Evolutionary conservation across 2,888 invertebrate species (phyloP).

Genomic region (Helleia helle): DNA sequence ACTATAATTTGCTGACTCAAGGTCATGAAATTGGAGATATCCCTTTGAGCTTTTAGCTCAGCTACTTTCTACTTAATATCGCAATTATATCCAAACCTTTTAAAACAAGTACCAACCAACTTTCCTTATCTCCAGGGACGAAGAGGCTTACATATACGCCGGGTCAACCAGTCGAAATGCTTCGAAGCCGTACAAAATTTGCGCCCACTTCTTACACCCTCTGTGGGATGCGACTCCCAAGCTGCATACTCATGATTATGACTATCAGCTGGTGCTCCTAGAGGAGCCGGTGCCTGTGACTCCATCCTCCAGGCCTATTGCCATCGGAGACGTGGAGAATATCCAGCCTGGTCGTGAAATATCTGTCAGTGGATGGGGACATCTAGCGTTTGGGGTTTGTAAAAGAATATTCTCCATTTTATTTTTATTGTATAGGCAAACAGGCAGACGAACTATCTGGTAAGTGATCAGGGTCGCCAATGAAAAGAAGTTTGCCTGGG

Average conservation of each 20-base stretch:
- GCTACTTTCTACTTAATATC: too few relatives aligned
- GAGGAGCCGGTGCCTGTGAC: conserved; percentile 45
- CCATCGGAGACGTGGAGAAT: conserved; percentile 40
- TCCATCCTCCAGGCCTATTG: conserved; percentile 37
- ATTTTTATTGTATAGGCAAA: too few relatives aligned
- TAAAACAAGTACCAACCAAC: too few relatives aligned
- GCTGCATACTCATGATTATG: conserved; percentile 43
- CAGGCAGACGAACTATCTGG: background rate
- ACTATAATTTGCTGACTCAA: too few relatives aligned
- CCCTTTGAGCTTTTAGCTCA: too few relatives aligned
- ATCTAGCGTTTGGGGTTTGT: conserved; percentile 38
- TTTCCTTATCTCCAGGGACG: conserved; percentile 36
- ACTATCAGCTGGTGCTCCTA: conserved; percentile 52
- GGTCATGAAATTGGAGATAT: too few relatives aligned
- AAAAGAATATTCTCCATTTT: background rate
- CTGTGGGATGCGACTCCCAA: conserved; percentile 31
- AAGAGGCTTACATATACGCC: conserved; percentile 37
- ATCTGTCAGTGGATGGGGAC: conserved; percentile 55
- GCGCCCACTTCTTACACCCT: conserved; percentile 54
- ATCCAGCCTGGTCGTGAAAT: conserved; percentile 32
- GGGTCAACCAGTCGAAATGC: conserved; percentile 42
- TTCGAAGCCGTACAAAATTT: conserved; percentile 34
- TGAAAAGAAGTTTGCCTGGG: too few relatives aligned
- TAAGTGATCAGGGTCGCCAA: too few relatives aligned
- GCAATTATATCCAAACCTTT: too few relatives aligned